Evolutionary conservation across 2,888 invertebrate species (phyloP).

Genomic region (Melanargia galathea): DNA sequence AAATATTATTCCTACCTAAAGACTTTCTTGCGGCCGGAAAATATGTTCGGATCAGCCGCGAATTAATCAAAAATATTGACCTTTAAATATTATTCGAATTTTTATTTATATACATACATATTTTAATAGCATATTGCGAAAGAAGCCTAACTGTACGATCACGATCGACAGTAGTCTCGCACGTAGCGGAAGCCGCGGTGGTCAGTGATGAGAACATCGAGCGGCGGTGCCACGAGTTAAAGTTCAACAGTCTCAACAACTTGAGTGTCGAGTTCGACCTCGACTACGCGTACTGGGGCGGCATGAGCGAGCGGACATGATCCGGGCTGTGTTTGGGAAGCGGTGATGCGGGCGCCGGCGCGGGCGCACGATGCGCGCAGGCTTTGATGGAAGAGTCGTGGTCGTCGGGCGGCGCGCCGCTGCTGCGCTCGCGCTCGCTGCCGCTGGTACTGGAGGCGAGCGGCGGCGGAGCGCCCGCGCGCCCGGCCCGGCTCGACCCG

Average conservation of each 20-base stretch:
- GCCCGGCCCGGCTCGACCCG: constrained; percentile 77
- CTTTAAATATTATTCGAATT: too few relatives aligned
- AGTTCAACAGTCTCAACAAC: constrained; percentile 20
- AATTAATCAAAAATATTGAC: too few relatives aligned
- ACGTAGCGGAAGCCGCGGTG: constrained; percentile 8
- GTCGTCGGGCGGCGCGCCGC: constrained; percentile 82
- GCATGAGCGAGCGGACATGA: constrained; percentile 67
- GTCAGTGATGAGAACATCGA: constrained; percentile 17
- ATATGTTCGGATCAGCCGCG: too few relatives aligned
- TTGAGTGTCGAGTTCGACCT: constrained; percentile 20
- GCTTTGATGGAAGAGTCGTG: constrained; percentile 81
- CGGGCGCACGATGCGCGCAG: constrained; percentile 76
- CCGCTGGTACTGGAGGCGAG: constrained; percentile 84
- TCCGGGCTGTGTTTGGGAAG: constrained; percentile 56
- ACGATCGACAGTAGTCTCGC: background rate
- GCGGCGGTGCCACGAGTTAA: constrained; percentile 10
- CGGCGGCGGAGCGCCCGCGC: constrained; percentile 72
- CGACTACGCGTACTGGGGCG: constrained; percentile 24
- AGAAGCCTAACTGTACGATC: background rate
- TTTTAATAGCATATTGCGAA: constrained; percentile 10
- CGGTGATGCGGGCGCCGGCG: constrained; percentile 67
- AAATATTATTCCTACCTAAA: too few relatives aligned
- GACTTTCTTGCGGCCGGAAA: too few relatives aligned
- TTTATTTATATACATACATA: background rate
- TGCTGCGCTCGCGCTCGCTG: constrained; percentile 85